Conservation (phyloP, 1,140 invertebrate species). For the Camponotus floridanus region DNA sequence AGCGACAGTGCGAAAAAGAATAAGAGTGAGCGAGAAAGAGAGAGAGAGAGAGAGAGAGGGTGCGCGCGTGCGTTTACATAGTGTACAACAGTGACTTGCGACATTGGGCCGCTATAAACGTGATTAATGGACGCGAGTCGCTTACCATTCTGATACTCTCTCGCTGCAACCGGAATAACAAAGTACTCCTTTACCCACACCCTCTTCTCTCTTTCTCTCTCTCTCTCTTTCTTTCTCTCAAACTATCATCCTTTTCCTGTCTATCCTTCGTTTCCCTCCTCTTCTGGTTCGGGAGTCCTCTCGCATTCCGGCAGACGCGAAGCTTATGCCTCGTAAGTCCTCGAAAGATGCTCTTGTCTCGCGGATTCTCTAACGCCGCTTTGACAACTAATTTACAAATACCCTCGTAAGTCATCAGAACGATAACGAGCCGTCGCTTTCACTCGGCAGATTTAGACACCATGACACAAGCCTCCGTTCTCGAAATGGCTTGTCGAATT, state of each 20-base stretch:
- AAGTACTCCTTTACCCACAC: constrained; percentile 76
- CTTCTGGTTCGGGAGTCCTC: constrained; percentile 6
- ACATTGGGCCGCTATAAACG: constrained; percentile 83
- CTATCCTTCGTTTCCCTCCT: background rate
- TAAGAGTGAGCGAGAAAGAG: background rate
- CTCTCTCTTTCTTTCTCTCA: constrained; percentile 55
- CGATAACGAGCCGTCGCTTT: constrained; percentile 37
- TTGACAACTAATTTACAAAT: constrained; percentile 59
- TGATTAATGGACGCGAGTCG: constrained; percentile 84
- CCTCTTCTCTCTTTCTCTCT: constrained; percentile 54
- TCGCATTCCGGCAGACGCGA: constrained; percentile 28
- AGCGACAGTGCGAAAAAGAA: constrained; percentile 30
- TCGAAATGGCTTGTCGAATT: constrained; percentile 16
- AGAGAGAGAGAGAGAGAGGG: constrained; percentile 31
- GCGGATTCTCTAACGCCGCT: constrained; percentile 21
- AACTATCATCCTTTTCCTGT: constrained; percentile 42
- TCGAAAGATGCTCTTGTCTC: constrained; percentile 37
- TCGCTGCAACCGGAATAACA: constrained; percentile 81
- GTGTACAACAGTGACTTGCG: constrained; percentile 83
- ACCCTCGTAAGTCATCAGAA: constrained; percentile 5
- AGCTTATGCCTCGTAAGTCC: constrained; percentile 48
- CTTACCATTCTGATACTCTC: constrained; percentile 82
- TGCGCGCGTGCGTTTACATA: constrained; percentile 79
- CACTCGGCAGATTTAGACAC: background rate
- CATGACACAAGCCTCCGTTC: background rate